Base-by-base conservation (phyloP, 2,113 vertebrate species). In the Synchiropus splendidus region DNA sequence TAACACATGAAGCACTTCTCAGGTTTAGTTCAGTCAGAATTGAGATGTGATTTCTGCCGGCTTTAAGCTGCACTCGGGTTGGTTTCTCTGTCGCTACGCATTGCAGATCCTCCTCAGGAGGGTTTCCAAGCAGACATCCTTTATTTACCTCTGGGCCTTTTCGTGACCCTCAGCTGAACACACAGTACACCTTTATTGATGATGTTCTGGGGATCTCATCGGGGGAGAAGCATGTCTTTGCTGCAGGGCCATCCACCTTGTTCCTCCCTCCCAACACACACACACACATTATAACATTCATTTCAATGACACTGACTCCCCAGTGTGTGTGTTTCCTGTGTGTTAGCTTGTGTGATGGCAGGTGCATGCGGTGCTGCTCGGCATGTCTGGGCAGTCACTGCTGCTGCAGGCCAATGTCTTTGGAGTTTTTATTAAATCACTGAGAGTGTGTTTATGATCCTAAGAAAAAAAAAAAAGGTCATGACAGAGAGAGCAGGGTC, bases 101-200 rank as follows among this genome's bases (percentile, higher is more conserved):
- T 87, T 94, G 91, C 91, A 89, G 91, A 84, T 83, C 73, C 50
- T 48, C 41, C 51, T 78, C 63, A 72, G 45, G 58, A 72, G 67
- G 33, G 44, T 54, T 72, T 59, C 31, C 10, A 33, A 5, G n/a
- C n/a, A n/a, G 11, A 16, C 15, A 27, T 27, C 21, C n/a, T n/a
- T n/a, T n/a, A n/a, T 27, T 27, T 8, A 27, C 21, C 21, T 8
- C 8, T 8, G 21, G 8, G 21, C 21, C 21, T 8, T n/a, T 27
- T 27, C 21, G 8, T 27, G 21, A 27, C 21, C 21, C 21, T 27
- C 34, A 18, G n/a, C n/a, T n/a, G n/a, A n/a, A 16, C 27, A 18
- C 46, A 42, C 54, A 27, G n/a, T n/a, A n/a, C n/a, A n/a, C n/a
- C 2, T 27, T 27, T 27, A 5, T 5, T 27, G 4, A 27, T 4